Percentiles rank a stretch among this genome's conserved stretches.
These are phyloP conservation scores for Proctacanthus coquilletti DNA, from an alignment of 1,140 invertebrate genomes.

Conservation along the genomic window DNA sequence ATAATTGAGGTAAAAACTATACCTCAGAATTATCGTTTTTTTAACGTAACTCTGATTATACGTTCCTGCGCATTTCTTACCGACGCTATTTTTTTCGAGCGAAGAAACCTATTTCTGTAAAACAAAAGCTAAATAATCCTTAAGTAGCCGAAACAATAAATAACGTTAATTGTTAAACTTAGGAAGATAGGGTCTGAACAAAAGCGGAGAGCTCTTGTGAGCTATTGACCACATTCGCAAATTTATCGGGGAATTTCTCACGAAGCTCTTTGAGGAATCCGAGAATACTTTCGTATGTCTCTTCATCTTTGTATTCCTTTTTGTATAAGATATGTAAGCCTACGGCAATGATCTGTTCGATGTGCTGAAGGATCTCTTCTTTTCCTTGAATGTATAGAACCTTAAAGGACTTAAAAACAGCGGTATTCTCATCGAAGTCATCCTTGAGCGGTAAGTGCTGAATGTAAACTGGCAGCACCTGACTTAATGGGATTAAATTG, in stretches of 20 bases:
- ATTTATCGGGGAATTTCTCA: constrained; percentile 39
- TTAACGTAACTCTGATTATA: background rate
- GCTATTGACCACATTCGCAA: constrained; percentile 23
- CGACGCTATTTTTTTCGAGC: background rate
- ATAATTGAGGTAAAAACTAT: background rate
- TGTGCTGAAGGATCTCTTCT: constrained; percentile 33
- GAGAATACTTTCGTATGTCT: constrained; percentile 20
- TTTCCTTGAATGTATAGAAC: constrained; percentile 43
- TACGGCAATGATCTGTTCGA: constrained; percentile 37
- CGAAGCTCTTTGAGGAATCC: constrained; percentile 37
- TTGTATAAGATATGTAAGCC: constrained; percentile 36
- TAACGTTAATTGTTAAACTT: background rate
- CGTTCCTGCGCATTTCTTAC: background rate
- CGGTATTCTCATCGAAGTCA: constrained; percentile 58
- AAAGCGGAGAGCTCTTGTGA: constrained; percentile 1
- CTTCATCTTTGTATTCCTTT: constrained; percentile 22
- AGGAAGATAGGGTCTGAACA: constrained; percentile 1
- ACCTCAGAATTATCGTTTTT: background rate
- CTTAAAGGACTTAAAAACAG: constrained; percentile 49
- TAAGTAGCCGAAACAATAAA: background rate
- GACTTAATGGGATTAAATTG: constrained; percentile 43
- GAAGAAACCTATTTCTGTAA: background rate
- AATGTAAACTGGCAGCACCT: constrained; percentile 57
- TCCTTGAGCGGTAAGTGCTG: constrained; percentile 54
- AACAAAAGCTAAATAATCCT: too few relatives aligned